These are phyloP conservation scores for Phoenicopterus ruber DNA, from an alignment of 2,113 vertebrate genomes.

Conservation along the genomic window DNA sequence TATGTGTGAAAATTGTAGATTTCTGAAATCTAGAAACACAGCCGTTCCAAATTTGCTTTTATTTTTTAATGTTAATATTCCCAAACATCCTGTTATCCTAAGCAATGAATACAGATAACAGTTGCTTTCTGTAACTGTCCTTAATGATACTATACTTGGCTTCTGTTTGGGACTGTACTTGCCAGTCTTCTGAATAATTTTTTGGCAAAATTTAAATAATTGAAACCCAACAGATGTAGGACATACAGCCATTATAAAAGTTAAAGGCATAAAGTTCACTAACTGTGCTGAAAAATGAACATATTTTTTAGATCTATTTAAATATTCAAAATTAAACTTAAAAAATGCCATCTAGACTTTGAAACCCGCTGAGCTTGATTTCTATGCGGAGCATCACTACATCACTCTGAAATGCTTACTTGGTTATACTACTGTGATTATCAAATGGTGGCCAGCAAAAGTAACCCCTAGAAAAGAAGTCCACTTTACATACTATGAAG, in stretches of 20 bases:
- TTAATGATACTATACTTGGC: not conserved
- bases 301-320: not conserved
- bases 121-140: not conserved
- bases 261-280: not conserved
- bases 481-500: conserved; percentile 33
- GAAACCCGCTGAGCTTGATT: not conserved
- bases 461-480: not conserved
- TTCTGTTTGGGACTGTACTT: not conserved
- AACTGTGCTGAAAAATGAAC: not conserved
- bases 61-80: not conserved
- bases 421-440: not conserved
- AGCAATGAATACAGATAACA: not conserved
- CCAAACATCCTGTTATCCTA: not conserved
- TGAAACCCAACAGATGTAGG: not conserved
- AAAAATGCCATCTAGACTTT: not conserved
- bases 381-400: not conserved
- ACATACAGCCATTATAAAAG: not conserved
- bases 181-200: not conserved
- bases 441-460: conserved; percentile 6
- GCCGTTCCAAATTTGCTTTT: not conserved
- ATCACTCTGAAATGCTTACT: not conserved
- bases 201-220: not conserved
- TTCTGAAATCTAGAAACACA: not conserved
- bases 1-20: not conserved
- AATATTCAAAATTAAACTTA: not conserved